Percentiles rank a stretch among this genome's conserved stretches.
phyloP scores from a whole-genome alignment of 2,797 vertebrate genomes.

The Lateolabrax maculatus region DNA sequence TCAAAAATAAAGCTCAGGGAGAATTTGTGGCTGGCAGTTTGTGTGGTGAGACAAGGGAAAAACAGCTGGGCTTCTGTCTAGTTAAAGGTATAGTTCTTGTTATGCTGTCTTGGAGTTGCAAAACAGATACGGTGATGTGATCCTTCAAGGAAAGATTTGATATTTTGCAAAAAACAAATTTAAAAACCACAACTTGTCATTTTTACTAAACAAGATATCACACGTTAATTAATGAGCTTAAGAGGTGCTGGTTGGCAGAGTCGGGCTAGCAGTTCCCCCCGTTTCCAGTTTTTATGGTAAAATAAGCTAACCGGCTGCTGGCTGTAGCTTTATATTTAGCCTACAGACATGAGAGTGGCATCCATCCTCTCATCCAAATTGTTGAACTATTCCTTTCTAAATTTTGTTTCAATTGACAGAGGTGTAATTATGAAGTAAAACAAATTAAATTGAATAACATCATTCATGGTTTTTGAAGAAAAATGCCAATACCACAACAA shows the following conservation, averaged over 20 bases:
- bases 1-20: neutral
- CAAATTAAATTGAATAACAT: neutral
- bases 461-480: neutral
- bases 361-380: neutral
- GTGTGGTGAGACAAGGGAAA: slow-evolving; percentile 15
- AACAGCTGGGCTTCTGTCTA: neutral
- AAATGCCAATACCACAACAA: neutral
- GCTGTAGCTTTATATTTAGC: neutral
- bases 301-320: too few relatives aligned
- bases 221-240: neutral
- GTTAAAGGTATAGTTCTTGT: neutral
- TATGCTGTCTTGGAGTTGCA: neutral
- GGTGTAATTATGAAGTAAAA: neutral
- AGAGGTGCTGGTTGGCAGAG: neutral
- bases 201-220: neutral
- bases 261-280: too few relatives aligned
- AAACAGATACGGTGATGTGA: neutral
- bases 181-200: too few relatives aligned
- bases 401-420: neutral
- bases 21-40: neutral
- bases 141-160: neutral
- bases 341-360: neutral
- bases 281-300: neutral
- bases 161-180: too few relatives aligned
- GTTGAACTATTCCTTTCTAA: neutral